These are phyloP conservation scores for Heliconius ismenius DNA, from an alignment of 2,888 invertebrate genomes.

Conservation along the genomic window DNA sequence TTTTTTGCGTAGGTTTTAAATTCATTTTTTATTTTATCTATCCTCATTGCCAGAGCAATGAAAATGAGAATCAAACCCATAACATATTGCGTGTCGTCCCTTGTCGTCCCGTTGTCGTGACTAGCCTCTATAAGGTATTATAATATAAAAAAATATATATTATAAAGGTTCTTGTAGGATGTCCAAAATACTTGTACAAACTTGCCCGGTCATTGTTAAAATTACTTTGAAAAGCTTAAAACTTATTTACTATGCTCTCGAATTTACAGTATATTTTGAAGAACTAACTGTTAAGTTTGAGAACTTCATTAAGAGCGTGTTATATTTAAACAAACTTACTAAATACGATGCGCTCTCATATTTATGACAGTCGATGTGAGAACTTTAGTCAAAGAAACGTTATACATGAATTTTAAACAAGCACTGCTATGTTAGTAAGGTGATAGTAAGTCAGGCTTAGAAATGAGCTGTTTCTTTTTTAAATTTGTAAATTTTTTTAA, in stretches of 20 bases:
- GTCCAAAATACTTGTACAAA: background rate
- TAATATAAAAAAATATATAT: too few species aligned
- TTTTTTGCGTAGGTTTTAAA: background rate
- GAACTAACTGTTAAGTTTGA: constrained; percentile 19
- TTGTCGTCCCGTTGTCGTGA: too few species aligned
- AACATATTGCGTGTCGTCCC: too few species aligned
- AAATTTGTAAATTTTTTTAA: background rate
- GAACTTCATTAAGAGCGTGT: constrained; percentile 30
- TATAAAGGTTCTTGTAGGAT: background rate
- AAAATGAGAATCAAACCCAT: too few species aligned
- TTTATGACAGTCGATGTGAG: constrained; percentile 8
- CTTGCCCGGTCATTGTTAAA: constrained; percentile 12
- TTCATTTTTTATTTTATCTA: background rate
- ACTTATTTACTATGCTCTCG: constrained; percentile 33
- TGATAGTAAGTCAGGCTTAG: too few species aligned
- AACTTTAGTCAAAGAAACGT: background rate
- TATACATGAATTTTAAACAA: background rate
- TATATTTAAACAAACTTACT: constrained; percentile 23
- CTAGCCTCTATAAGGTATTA: too few species aligned
- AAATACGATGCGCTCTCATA: constrained; percentile 12
- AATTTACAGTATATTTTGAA: constrained; percentile 29
- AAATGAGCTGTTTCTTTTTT: background rate
- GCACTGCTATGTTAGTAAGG: background rate
- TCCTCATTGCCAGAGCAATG: too few species aligned
- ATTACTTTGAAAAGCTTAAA: constrained; percentile 17